A percentile compares a stretch with the other conserved stretches of the same genome.
phyloP scores from a whole-genome alignment of 2,888 invertebrate genomes.

The Nomada lathburiana region DNA sequence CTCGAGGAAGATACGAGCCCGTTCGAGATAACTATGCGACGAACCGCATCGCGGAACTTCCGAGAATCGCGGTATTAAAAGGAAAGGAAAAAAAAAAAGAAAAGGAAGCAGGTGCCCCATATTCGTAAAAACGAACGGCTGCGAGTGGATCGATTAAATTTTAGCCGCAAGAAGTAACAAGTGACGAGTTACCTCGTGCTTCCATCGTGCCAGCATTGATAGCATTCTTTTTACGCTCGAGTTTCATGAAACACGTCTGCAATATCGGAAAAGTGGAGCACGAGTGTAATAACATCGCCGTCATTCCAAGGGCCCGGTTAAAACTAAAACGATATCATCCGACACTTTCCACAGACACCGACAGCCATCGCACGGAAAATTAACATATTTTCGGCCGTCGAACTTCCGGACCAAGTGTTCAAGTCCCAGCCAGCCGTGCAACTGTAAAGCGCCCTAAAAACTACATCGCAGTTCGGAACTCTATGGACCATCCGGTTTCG shows the following conservation, averaged over 20 bases:
- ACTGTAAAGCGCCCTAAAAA: constrained; percentile 37
- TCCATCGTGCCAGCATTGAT: constrained; percentile 31
- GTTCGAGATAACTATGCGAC: neutral
- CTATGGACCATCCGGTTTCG: neutral
- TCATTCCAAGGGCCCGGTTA: constrained; percentile 44
- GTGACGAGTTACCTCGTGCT: neutral
- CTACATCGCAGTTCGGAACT: constrained; percentile 26
- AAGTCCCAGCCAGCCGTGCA: neutral
- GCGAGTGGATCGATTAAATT: constrained; percentile 26
- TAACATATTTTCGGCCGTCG: constrained; percentile 48
- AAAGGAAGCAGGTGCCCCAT: neutral
- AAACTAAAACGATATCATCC: constrained; percentile 44
- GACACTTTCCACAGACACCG: constrained; percentile 30
- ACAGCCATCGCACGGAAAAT: constrained; percentile 10
- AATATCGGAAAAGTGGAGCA: constrained; percentile 47
- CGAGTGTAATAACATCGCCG: constrained; percentile 45
- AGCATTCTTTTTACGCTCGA: too few species aligned
- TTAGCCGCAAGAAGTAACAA: constrained; percentile 5
- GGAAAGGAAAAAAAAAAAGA: neutral
- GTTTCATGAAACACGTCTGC: constrained; percentile 43
- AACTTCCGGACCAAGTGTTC: constrained; percentile 28
- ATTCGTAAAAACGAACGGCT: too few species aligned
- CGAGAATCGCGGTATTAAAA: neutral
- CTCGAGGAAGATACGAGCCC: neutral
- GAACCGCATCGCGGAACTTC: neutral